Evolutionary conservation across 2,888 invertebrate species (phyloP), one percentile per base, ranked within the genome.

Genomic region (Atethmia centrago): DNA sequence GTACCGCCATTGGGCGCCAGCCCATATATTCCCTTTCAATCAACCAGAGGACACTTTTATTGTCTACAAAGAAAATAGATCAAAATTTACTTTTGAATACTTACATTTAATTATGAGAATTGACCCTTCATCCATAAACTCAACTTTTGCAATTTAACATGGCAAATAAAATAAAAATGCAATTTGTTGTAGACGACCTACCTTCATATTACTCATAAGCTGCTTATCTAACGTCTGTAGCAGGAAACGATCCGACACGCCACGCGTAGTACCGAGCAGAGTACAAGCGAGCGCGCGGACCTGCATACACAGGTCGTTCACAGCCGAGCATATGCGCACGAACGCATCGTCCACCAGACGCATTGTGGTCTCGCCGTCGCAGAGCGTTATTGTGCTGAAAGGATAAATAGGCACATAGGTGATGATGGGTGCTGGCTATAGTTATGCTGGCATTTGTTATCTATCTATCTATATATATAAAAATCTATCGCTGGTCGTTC

Each of bases 211-310:
- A 67, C 99, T 98, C 99, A 99, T 99, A 40, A 99, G 97, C 91
- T 99, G 99, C 94, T 99, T 99, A 92, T 99, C 99, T 51, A 99
- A 95, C 0, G 99, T 99, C 95, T 99, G 99, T 90, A 99, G 98
- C 70, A 99, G 96, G 94, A 99, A 99, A 77, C 98, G 97, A 63
- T 98, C 97, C 71, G 99, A 98, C 8, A 99, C 99, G 68, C 97
- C 97, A 64, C 97, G 97, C 97, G 99, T 98, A 21, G 97, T 97
- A 1, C 99, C 99, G 72, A 99, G 97, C 71, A 99, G 96, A 53
- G 98, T 97, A 84, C 98, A 98, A 0, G 99, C 98, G 66, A 98
- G 97, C 4, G 98, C 98, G 59, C 99, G 97, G 77, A 99, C 99
- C 86, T 98, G 97, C 95, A 99, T 98, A 40, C 99, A 98, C 42